phyloP scores from a whole-genome alignment of 2,888 invertebrate species.

The Perizoma flavofasciatum region DNA sequence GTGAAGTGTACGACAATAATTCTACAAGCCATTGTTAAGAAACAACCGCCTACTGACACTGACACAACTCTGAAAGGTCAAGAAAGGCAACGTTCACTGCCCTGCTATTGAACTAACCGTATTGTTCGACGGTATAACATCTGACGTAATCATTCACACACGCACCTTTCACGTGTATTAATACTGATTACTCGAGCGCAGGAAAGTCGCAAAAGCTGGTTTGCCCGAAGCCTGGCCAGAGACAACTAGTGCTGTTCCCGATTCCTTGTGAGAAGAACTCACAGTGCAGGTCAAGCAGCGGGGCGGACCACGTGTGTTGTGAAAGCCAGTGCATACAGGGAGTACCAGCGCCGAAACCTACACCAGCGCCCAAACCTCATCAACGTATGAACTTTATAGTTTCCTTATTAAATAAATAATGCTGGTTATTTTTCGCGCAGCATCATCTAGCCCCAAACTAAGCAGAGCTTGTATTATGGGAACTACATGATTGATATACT shows the following conservation, averaged over 20 bases:
- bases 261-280: constrained; percentile 75
- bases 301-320: constrained; percentile 77
- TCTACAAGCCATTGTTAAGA: constrained; percentile 25
- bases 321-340: constrained; percentile 85
- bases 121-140: constrained; percentile 54
- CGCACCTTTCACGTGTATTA: constrained; percentile 51
- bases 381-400: constrained; percentile 62
- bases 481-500: too few species aligned
- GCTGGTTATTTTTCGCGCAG: too few species aligned
- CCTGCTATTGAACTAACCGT: constrained; percentile 52
- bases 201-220: constrained; percentile 73
- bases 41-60: constrained; percentile 13
- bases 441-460: too few species aligned
- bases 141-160: constrained; percentile 55
- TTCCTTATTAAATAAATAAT: too few species aligned
- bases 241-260: constrained; percentile 69
- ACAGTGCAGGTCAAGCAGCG: constrained; percentile 72
- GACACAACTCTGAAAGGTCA: constrained; percentile 35
- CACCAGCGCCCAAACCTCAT: constrained; percentile 64
- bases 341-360: constrained; percentile 82
- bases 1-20: constrained; percentile 6
- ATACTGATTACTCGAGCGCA: constrained; percentile 59
- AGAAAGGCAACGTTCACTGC: constrained; percentile 30
- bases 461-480: too few species aligned
- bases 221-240: constrained; percentile 68